Base-by-base conservation (phyloP, 2,888 invertebrate genomes). In the Limnephilus auricula region DNA sequence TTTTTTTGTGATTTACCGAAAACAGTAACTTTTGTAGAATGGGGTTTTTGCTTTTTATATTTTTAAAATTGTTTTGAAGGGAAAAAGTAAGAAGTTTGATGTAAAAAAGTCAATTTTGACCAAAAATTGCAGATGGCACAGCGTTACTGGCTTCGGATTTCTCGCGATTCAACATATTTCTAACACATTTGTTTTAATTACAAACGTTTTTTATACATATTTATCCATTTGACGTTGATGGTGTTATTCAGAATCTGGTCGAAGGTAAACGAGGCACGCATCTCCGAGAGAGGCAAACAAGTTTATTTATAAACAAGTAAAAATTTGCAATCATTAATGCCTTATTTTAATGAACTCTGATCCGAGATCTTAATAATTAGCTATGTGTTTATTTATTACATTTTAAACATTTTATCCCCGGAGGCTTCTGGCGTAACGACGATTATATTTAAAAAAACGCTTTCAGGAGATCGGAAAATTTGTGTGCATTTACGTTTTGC, bases 191-290 rank as follows among this genome's bases (percentile, higher is more conserved):
- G 9, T 65, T 25, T 65, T 65, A n/a, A 9, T 65, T 65, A 25
- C 2, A 2, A 9, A 65, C 65, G 9, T 5, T 65, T 65, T 65
- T 65, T n/a, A 25, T n/a, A 65, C 9, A 18, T 6, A 65, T n/a
- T n/a, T n/a, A n/a, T 65, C 6, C 25, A 6, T 65, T 25, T 65
- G 65, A 65, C 25, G 65, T 9, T n/a, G 65, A 25, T 45, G 6
- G 65, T 65, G 1, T n/a, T 9, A 25, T 25, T 65, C 25, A 25
- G 65, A 65, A 65, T n/a, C 9, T 65, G 25, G 9, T n/a, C 65
- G 65, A 65, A 65, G 65, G n/a, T n/a, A 65, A 65, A 65, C 65
- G n/a, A 65, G 65, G 65, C 65, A 65, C 65, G 65, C 65, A 65
- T 65, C 65, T 65, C 25, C n/a, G 65, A n/a, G 65, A 65, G n/a